Base-by-base conservation (phyloP, 2,888 invertebrate genomes). In the Serripes groenlandicus region DNA sequence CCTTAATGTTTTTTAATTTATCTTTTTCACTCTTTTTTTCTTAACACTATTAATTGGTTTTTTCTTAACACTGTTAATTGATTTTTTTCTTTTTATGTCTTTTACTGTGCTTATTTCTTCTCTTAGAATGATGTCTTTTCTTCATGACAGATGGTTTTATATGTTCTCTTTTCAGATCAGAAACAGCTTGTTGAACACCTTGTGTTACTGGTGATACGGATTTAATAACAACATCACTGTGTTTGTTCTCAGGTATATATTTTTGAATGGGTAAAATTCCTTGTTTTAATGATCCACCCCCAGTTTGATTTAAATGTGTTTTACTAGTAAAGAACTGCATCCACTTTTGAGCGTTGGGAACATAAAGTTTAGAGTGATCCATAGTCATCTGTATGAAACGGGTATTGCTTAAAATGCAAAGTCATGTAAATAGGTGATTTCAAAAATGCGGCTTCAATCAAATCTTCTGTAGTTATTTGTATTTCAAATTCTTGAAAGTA, bases 331-430 rank as follows among this genome's bases (percentile, higher is more conserved):
- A 73, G 42, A 73, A 73, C 11, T 34, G 28, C 0, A 73, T 21
- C 73, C 73, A 73, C 49, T 73, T 73, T 62, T 62, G 42, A 3
- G 73, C 62, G 62, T 73, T 42, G 3, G 73, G 73, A 23, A 73
- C 73, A 42, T 73, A 73, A 9, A 73, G 42, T 30, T 73, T 73
- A 52, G 72, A 72, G 26, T 30, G 72, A 72, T 58, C 35, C 72
- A 72, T 72, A 52, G n/a, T n/a, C n/a, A 58, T 72, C 58, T 32
- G 56, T 35, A 21, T 52, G 58, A 35, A 62, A 62, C 21, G 62
- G 62, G 32, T 62, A 62, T 18, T 28, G 62, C 30, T 62, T 62
- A 28, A 62, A 62, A 30, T 62, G 62, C 26, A 62, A 9, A 30
- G 30, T 28, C 30, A 62, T 28, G 11, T 30, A 30, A 21, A 62